Base-by-base conservation (phyloP, 1,140 invertebrate species). In the Drosophila auraria region DNA sequence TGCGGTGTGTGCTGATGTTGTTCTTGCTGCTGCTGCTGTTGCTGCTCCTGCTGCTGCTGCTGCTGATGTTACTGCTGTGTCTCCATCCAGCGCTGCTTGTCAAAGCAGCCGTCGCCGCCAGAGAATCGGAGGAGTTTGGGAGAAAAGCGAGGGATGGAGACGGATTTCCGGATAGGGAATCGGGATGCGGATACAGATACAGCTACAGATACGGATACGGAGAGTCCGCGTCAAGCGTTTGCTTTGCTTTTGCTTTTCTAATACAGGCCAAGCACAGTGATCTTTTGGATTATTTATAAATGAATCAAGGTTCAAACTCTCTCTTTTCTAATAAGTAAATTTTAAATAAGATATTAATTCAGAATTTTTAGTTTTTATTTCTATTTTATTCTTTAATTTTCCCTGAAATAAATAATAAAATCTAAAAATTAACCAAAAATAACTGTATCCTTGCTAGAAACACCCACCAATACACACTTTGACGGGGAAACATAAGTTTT, bases 41-140 rank as follows among this genome's bases (percentile, higher is more conserved):
- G n/a, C 63, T 76, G 63, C 80, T 83, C 72, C 68, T 76, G 59
- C 50, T 44, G 72, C 40, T 74, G 75, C 33, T 69, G 49, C 65
- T 76, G 53, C 56, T 40, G 50, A 56, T 79, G 51, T 56, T 51
- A 15, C 73, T 69, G 75, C 80, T 83, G 79, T 77, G 66, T 80
- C 83, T 79, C 60, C 61, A 58, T 63, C 50, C 60, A 80, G 57
- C 59, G 75, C 61, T 68, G 76, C 72, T 70, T 89, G 84, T 89
- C 75, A 78, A 71, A 83, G 54, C 84, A 87, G 84, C 84, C 81
- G 84, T 81, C 81, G 78, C 77, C 75, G 54, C 25, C 64, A 50
- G 51, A 53, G 54, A 38, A 17, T 27, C 44, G 5, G 27, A 27
- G 64, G 63, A n/a, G 45, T 59, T 23, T 30, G 27, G n/a, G 60